Conservation (phyloP, 2,888 invertebrate genomes). For the Tenthredo notha region DNA sequence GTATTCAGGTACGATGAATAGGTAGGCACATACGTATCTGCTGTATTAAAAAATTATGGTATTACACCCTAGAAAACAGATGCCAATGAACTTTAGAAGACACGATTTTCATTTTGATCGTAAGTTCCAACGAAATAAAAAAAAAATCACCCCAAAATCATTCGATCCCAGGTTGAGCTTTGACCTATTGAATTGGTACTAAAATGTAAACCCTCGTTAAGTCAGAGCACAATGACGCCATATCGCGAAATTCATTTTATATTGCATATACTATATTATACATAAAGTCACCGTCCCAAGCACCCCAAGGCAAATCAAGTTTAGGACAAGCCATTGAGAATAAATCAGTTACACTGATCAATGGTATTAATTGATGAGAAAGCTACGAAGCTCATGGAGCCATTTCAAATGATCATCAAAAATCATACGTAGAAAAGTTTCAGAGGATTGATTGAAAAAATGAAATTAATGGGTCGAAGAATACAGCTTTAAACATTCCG, state of each 20-base stretch:
- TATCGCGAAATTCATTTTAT: conserved; percentile 3
- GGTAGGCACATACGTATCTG: neutral
- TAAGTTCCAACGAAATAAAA: neutral
- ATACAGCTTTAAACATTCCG: neutral
- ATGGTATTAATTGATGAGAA: neutral
- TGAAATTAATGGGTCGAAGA: neutral
- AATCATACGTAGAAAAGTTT: neutral
- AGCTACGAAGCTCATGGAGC: neutral
- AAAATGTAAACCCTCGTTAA: conserved; percentile 8
- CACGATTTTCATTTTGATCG: neutral
- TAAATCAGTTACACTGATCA: neutral
- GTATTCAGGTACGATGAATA: neutral
- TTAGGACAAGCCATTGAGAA: neutral
- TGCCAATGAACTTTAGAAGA: neutral
- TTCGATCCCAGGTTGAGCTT: neutral
- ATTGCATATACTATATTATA: neutral
- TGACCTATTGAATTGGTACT: neutral
- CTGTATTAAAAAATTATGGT: no score
- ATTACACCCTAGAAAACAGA: no score
- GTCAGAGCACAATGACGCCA: neutral
- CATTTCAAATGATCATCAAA: neutral
- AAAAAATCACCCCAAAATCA: neutral
- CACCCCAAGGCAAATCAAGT: neutral
- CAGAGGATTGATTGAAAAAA: neutral
- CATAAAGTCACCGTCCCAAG: neutral